Evolutionary conservation across 2,113 vertebrate species (phyloP).

Genomic region (Fulica atra): DNA sequence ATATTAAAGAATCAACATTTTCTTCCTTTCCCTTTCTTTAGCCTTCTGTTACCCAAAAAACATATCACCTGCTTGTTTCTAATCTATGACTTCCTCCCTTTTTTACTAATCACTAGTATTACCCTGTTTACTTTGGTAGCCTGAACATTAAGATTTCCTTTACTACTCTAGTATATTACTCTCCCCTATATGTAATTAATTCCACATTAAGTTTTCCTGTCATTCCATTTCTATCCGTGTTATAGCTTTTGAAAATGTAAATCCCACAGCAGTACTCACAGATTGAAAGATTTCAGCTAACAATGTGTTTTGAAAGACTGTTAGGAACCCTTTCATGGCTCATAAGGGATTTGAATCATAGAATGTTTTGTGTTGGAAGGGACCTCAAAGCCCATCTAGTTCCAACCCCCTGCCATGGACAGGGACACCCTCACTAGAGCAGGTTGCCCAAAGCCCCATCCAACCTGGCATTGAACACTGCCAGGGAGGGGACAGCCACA

Average conservation of each 20-base stretch:
- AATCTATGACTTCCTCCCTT: neutral
- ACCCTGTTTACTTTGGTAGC: neutral
- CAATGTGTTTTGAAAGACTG: neutral
- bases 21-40: neutral
- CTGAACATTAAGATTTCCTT: neutral
- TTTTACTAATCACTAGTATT: neutral
- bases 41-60: neutral
- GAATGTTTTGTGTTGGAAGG: no score
- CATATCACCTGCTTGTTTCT: neutral
- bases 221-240: neutral
- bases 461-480: no score
- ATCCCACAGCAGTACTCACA: neutral
- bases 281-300: neutral
- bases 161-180: neutral
- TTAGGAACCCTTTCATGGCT: neutral
- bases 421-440: no score
- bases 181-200: neutral
- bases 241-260: slow-evolving; percentile 6
- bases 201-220: neutral
- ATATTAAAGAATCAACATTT: neutral
- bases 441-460: no score
- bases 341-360: neutral
- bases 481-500: no score
- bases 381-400: no score
- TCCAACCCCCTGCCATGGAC: no score